phyloP scores from a whole-genome alignment of 2,888 invertebrate species.

The Xanthostigma xanthostigma region DNA sequence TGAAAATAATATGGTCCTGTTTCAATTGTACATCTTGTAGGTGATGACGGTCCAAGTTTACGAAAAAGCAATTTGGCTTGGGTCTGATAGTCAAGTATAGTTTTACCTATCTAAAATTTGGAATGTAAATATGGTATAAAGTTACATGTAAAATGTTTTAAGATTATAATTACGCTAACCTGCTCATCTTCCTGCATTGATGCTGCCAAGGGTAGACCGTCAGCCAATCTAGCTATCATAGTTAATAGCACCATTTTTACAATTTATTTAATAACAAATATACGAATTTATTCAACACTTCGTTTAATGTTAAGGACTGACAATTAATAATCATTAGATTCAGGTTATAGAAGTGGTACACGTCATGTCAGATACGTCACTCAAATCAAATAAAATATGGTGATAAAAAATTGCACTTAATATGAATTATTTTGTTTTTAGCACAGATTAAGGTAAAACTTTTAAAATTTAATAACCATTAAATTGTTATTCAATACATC shows the following conservation, averaged over 20 bases:
- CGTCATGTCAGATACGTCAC: too few relatives aligned
- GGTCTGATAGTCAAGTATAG: conserved; percentile 93
- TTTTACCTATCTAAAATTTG: conserved; percentile 69
- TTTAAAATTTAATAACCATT: too few relatives aligned
- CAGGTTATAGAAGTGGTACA: too few relatives aligned
- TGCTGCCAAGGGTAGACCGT: conserved; percentile 89
- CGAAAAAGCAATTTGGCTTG: conserved; percentile 98
- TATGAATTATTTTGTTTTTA: too few relatives aligned
- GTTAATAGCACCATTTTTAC: conserved; percentile 86
- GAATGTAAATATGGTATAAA: conserved; percentile 7
- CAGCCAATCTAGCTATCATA: conserved; percentile 91
- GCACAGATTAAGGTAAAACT: too few relatives aligned
- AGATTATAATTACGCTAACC: conserved; percentile 37
- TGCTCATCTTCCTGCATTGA: conserved; percentile 98
- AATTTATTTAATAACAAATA: too few relatives aligned
- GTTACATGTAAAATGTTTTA: conserved; percentile 2
- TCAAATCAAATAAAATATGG: too few relatives aligned
- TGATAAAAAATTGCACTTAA: too few relatives aligned
- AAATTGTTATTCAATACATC: too few relatives aligned
- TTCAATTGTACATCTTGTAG: conserved; percentile 86
- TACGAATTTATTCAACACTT: too few relatives aligned
- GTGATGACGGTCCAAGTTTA: conserved; percentile 82
- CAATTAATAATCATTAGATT: too few relatives aligned
- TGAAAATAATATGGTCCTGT: conserved; percentile 95
- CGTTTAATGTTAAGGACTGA: too few relatives aligned